Percentiles rank a stretch among this genome's conserved stretches.
Conservation (phyloP, 2,888 invertebrate genomes). For the Fragum fragum region DNA sequence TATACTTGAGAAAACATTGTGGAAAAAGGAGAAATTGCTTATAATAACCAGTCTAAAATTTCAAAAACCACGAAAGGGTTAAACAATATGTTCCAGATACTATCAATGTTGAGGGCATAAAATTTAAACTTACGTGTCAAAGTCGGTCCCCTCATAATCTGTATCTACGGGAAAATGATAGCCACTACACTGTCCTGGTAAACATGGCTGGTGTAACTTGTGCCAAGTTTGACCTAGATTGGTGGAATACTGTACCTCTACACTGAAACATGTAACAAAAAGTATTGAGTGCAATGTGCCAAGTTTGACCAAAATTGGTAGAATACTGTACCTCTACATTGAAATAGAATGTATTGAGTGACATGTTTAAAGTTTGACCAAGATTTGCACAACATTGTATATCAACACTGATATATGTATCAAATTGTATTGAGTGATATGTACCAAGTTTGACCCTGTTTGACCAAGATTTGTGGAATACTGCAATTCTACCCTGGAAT, state of each 20-base stretch:
- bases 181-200: constrained; percentile 82
- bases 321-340: constrained; percentile 81
- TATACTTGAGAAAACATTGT: too few species aligned
- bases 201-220: constrained; percentile 79
- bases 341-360: too few species aligned
- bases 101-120: too few species aligned
- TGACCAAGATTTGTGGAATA: constrained; percentile 85
- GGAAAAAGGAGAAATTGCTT: too few species aligned
- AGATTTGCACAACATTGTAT: constrained; percentile 85
- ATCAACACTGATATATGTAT: too few species aligned
- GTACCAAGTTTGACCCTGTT: constrained; percentile 82
- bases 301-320: constrained; percentile 84
- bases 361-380: too few species aligned
- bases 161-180: constrained; percentile 73
- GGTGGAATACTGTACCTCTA: constrained; percentile 83
- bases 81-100: too few species aligned
- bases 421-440: too few species aligned
- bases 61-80: too few species aligned
- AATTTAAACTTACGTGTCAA: constrained; percentile 66
- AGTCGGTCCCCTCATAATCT: constrained; percentile 67
- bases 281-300: constrained; percentile 77
- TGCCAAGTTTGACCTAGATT: constrained; percentile 85
- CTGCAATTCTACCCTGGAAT: constrained; percentile 73
- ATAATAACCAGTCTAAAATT: too few species aligned
- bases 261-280: constrained; percentile 35